Evolutionary conservation across 2,797 vertebrate genomes (phyloP), one percentile per base, ranked within the genome.

Genomic region (Tragelaphus oryx): DNA sequence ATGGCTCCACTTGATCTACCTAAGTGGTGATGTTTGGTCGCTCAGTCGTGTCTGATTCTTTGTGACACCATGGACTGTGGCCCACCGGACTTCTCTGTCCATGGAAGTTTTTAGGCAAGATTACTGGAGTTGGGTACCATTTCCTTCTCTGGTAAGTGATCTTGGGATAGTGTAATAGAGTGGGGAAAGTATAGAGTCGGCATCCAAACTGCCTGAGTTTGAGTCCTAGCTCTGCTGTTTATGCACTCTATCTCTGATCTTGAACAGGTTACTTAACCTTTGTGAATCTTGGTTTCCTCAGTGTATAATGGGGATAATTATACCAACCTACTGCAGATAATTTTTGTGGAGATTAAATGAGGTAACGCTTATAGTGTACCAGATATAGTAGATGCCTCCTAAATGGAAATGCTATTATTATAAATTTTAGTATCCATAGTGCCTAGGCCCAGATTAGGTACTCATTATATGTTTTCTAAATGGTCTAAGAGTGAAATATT

Each of bases 321-420:
- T 80, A 68, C 22, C 33, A 83, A 65, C 3, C 2, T 89, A 37
- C 33, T 85, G 44, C 7, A 91, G 62, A 37, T 37, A 37, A 22
- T 84, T 71, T 95, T 79, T 78, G 4, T 94, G 71, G 89, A 28
- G 22, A 81, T 91, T 81, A 80, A 84, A 74, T 86, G n/a, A 91
- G 41, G 22, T 93, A 74, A 92, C 76, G 4, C n/a, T 52, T 80
- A 17, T 8, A 76, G 65, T 59, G 24, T 81, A 71, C 12, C 41
- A 46, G n/a, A 20, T 65, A 57, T 3, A 59, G 46, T 83, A 79
- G 54, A 60, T 82, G 22, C n/a, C 55, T 37, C 50, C 89, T 54
- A 75, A 89, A 83, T 87, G 68, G n/a, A 75, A 60, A 79, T 44
- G 55, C 18, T 76, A 12, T 85, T 78, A 48, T 90, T 76, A 71